Evolutionary conservation across 1,140 invertebrate genomes (phyloP).

Genomic region (Periplaneta americana): DNA sequence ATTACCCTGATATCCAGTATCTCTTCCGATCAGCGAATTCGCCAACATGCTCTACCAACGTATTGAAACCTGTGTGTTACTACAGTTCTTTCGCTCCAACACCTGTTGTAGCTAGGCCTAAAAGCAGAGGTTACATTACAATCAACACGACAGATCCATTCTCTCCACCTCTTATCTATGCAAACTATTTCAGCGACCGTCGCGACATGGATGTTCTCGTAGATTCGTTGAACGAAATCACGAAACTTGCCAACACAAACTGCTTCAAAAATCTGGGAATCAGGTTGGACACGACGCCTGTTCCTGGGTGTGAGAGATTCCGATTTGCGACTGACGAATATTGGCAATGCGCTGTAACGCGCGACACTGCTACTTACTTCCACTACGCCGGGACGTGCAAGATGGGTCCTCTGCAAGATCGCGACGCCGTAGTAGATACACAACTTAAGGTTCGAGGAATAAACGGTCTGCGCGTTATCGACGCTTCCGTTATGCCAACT

Average conservation of each 20-base stretch:
- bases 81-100: not conserved
- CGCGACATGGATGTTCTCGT: too few relatives aligned
- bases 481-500: slow-evolving; percentile 20
- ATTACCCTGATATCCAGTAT: not conserved
- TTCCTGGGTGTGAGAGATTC: slow-evolving; percentile 8
- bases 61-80: too few relatives aligned
- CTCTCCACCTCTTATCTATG: not conserved
- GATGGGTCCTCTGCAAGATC: slow-evolving; percentile 46
- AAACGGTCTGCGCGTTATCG: slow-evolving; percentile 22
- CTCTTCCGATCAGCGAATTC: not conserved
- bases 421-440: slow-evolving; percentile 43
- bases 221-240: too few relatives aligned
- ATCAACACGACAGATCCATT: not conserved
- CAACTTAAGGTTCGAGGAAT: slow-evolving; percentile 21
- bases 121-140: not conserved
- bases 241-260: not conserved
- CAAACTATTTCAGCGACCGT: not conserved
- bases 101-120: not conserved
- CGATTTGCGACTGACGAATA: not conserved
- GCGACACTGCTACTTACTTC: slow-evolving; percentile 55
- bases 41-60: too few relatives aligned
- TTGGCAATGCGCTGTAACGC: slow-evolving; percentile 17
- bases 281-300: not conserved
- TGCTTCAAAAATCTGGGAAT: not conserved
- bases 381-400: slow-evolving; percentile 62